Base-by-base conservation (phyloP, 2,113 vertebrate genomes). In the Oreochromis tanganicae region DNA sequence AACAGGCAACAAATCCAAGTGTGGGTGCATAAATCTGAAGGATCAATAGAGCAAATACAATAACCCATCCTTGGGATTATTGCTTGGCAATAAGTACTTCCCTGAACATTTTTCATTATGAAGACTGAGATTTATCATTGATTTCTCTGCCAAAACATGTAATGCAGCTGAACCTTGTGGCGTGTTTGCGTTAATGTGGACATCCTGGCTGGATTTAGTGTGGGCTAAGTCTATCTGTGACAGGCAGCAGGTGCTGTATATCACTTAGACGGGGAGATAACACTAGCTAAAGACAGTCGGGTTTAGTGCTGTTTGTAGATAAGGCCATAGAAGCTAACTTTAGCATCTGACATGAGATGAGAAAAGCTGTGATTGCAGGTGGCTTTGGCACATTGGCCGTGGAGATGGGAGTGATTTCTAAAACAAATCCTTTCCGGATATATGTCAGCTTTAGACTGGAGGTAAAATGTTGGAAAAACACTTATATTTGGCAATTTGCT, bases 191-290 rank as follows among this genome's bases (percentile, higher is more conserved):
- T 81, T 88, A 71, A 82, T 61, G 80, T 87, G 89, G 93, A 91
- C 87, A 75, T 85, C 61, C 55, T 8, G 32, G 81, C 61, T 87
- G 82, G 87, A 89, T 94, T 92, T 92, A 93, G 81, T 24, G 29
- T 21, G 46, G 59, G 68, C 50, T 68, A 17, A 71, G 84, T 90
- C 86, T 94, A 95, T 95, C 94, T 91, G 90, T 94, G 95, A 95
- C 91, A 92, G 84, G 91, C 95, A 95, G 93, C 91, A 88, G 93
- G 91, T 91, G 91, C 79, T 85, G 85, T 91, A 80, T 83, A 92
- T 94, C 91, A 90, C 66, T 86, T 85, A 88, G 79, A 75, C 79
- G 32, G 85, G 85, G 59, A 93, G 92, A 92, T 91, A 93, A 85
- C 21, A 55, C 78, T 27, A 9, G 82, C 81, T 80, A 86, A 87